Evolutionary conservation across 2,113 vertebrate genomes (phyloP).

Genomic region (Cebidichthys violaceus): DNA sequence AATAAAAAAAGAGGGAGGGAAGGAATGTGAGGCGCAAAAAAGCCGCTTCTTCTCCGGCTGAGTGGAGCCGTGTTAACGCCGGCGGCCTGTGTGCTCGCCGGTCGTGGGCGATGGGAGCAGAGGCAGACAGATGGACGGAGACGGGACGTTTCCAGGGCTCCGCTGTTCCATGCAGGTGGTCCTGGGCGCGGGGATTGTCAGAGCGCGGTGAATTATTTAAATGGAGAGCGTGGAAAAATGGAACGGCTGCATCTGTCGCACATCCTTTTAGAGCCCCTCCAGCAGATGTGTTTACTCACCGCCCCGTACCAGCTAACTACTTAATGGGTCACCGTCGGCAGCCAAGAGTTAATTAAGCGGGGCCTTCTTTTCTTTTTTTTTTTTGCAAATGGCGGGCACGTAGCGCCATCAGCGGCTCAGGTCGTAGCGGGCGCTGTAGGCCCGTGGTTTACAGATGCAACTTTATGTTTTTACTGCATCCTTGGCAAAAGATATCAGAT

Average conservation of each 20-base stretch:
- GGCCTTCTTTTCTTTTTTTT: slow-evolving; percentile 60
- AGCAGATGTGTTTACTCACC: slow-evolving; percentile 94
- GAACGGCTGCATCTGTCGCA: slow-evolving; percentile 91
- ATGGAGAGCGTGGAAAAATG: slow-evolving; percentile 81
- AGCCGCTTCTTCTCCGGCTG: slow-evolving; percentile 33
- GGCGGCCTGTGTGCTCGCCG: slow-evolving; percentile 5
- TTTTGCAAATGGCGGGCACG: slow-evolving; percentile 74
- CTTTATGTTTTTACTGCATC: background rate
- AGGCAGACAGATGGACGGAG: slow-evolving; percentile 79
- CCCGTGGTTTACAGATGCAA: slow-evolving; percentile 18
- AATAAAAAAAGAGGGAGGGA: background rate
- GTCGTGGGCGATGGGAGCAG: slow-evolving; percentile 40
- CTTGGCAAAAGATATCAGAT: background rate
- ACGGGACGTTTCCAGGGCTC: slow-evolving; percentile 67
- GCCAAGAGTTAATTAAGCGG: slow-evolving; percentile 92
- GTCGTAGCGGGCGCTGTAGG: background rate
- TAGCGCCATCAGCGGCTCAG: slow-evolving; percentile 48
- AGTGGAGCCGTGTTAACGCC: slow-evolving; percentile 46
- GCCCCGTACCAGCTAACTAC: slow-evolving; percentile 88
- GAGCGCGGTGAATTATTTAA: slow-evolving; percentile 89
- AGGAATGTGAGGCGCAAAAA: slow-evolving; percentile 9
- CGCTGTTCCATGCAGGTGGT: slow-evolving; percentile 81
- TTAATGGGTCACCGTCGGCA: slow-evolving; percentile 90
- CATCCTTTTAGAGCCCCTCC: slow-evolving; percentile 82
- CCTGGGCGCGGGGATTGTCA: slow-evolving; percentile 73